A percentile compares a stretch with the other conserved stretches of the same genome.
Conservation (phyloP, 1,140 invertebrate genomes). For the Telenomus remus region DNA sequence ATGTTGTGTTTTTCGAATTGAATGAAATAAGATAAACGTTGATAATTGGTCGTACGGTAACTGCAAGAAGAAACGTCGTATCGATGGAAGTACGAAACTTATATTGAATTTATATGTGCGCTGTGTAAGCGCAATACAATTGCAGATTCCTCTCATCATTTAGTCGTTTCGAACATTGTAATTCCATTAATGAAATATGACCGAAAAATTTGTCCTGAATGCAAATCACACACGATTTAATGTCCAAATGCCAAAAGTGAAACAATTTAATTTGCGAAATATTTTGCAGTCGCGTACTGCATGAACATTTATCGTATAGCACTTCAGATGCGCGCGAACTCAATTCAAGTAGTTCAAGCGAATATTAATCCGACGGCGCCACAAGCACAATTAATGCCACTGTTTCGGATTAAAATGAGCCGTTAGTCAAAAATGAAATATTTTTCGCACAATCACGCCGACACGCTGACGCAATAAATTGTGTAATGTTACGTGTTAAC, state of each 20-base stretch:
- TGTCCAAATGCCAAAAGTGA: constrained; percentile 1
- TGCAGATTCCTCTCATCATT: neutral
- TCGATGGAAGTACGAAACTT: constrained; percentile 9
- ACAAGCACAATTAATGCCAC: neutral
- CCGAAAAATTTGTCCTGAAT: neutral
- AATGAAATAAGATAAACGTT: too few relatives aligned
- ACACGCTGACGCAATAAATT: constrained; percentile 26
- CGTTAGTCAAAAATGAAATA: constrained; percentile 1
- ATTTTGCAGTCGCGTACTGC: neutral
- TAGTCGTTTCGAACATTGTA: neutral
- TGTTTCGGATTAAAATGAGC: constrained; percentile 13
- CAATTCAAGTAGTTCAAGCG: constrained; percentile 15
- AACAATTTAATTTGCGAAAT: constrained; percentile 9
- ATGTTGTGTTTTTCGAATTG: too few relatives aligned
- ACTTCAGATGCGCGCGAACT: constrained; percentile 3
- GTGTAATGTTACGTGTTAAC: constrained; percentile 25
- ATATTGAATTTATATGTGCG: constrained; percentile 9
- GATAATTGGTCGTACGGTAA: constrained; percentile 14
- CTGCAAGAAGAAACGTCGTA: constrained; percentile 15
- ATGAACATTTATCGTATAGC: too few relatives aligned
- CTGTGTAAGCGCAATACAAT: constrained; percentile 20
- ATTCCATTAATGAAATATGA: constrained; percentile 14
- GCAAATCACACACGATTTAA: neutral
- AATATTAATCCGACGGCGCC: constrained; percentile 5
- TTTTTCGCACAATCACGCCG: constrained; percentile 11